phyloP scores from a whole-genome alignment of 53 echinoderm and acorn worm genomes.

The Henricia sp. region DNA sequence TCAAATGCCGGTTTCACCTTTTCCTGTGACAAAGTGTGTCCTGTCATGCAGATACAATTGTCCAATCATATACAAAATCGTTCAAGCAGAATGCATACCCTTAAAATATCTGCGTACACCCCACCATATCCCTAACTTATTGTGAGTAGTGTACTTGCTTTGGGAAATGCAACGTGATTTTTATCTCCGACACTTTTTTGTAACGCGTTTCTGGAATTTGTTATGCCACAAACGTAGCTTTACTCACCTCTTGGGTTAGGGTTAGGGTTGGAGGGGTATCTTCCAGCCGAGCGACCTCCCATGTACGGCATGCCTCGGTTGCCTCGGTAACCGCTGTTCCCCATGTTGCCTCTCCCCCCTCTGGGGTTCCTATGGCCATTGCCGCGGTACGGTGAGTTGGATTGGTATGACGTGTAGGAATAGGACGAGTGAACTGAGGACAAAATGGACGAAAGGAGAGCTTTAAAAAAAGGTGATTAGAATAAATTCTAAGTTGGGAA shows the following conservation, averaged over 20 bases:
- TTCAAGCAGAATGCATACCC: too few relatives aligned
- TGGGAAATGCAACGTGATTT: too few relatives aligned
- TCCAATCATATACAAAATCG: too few relatives aligned
- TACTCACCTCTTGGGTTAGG: slow-evolving; percentile 64
- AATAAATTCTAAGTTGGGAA: too few relatives aligned
- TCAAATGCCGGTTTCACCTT: too few relatives aligned
- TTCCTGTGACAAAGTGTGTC: too few relatives aligned
- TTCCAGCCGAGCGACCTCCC: slow-evolving; percentile 26
- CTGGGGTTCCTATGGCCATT: slow-evolving; percentile 56
- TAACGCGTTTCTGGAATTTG: neutral
- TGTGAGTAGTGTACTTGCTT: too few relatives aligned
- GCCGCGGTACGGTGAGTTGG: slow-evolving; percentile 44
- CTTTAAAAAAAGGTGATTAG: neutral
- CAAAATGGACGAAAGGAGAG: neutral
- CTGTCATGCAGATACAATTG: too few relatives aligned
- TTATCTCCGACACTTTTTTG: neutral
- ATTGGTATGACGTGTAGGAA: slow-evolving; percentile 58
- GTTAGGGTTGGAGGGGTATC: slow-evolving; percentile 34
- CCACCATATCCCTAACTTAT: too few relatives aligned
- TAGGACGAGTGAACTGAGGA: slow-evolving; percentile 52
- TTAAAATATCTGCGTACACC: too few relatives aligned
- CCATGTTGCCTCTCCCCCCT: slow-evolving; percentile 57
- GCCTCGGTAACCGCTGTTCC: slow-evolving; percentile 58
- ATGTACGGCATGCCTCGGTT: slow-evolving; percentile 68
- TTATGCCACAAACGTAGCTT: neutral